Evolutionary conservation across 2,797 vertebrate species (phyloP).

Genomic region (Galagoides demidoff): DNA sequence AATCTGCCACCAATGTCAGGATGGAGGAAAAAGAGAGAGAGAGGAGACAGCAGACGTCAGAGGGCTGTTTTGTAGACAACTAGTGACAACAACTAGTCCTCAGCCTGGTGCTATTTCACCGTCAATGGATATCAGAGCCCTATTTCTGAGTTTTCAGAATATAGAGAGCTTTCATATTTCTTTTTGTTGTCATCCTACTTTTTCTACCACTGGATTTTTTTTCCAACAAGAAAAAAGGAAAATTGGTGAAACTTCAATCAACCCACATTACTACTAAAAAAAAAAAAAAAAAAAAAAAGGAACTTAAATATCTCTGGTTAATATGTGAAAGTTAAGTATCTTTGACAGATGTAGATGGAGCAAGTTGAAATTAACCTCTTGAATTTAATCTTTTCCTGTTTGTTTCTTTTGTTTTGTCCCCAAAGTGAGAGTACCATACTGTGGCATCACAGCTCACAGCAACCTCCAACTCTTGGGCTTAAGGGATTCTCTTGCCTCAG

Average conservation of each 20-base stretch:
- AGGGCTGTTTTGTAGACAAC: background rate
- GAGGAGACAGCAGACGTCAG: background rate
- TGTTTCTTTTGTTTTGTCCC: no score
- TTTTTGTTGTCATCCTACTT: background rate
- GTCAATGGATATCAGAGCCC: background rate
- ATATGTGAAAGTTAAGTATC: background rate
- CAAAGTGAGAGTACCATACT: no score
- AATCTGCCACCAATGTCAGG: background rate
- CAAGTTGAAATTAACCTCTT: background rate
- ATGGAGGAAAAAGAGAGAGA: background rate
- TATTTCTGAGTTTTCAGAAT: slow-evolving; percentile 6
- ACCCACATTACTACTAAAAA: background rate
- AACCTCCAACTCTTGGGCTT: no score
- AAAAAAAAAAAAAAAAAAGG: background rate
- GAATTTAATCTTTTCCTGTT: background rate
- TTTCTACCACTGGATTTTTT: background rate
- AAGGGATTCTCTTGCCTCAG: no score
- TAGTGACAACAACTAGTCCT: background rate
- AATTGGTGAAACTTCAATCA: background rate
- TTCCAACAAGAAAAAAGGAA: background rate
- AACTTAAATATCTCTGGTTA: background rate
- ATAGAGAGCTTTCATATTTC: background rate
- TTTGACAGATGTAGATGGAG: background rate
- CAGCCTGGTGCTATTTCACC: background rate
- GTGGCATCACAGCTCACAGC: no score